Conservation (phyloP, 2,113 vertebrate genomes). For the Marmota flaviventris region DNA sequence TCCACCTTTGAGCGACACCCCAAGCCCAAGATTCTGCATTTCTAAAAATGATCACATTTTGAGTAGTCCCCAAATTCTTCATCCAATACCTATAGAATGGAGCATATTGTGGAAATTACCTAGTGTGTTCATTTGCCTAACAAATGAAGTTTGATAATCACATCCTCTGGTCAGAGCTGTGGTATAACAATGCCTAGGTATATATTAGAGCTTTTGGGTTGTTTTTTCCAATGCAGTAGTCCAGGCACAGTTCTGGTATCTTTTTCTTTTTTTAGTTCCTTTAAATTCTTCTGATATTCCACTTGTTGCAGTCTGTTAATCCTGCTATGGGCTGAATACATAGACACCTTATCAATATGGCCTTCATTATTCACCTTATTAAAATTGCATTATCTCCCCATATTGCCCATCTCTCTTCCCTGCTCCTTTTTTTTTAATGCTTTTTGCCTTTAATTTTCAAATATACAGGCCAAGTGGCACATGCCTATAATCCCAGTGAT, state of each 20-base stretch:
- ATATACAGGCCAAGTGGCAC: background rate
- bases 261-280: background rate
- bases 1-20: background rate
- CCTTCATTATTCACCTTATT: background rate
- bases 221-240: background rate
- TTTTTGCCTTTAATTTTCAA: background rate
- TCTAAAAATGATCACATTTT: slow-evolving; percentile 5
- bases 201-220: background rate
- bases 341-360: background rate
- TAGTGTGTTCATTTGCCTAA: background rate
- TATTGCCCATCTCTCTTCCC: background rate
- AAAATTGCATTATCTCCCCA: background rate
- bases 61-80: background rate
- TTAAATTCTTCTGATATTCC: slow-evolving; percentile 33
- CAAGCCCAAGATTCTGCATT: background rate
- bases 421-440: background rate
- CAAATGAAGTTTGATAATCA: background rate
- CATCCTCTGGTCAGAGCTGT: background rate
- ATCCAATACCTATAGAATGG: too few species aligned
- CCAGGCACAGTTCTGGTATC: background rate
- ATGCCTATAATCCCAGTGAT: background rate
- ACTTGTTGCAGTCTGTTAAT: background rate
- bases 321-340: background rate
- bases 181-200: background rate
- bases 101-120: background rate